phyloP scores from a whole-genome alignment of 2,797 vertebrate genomes.

The Scolopax bukidnonensis region DNA sequence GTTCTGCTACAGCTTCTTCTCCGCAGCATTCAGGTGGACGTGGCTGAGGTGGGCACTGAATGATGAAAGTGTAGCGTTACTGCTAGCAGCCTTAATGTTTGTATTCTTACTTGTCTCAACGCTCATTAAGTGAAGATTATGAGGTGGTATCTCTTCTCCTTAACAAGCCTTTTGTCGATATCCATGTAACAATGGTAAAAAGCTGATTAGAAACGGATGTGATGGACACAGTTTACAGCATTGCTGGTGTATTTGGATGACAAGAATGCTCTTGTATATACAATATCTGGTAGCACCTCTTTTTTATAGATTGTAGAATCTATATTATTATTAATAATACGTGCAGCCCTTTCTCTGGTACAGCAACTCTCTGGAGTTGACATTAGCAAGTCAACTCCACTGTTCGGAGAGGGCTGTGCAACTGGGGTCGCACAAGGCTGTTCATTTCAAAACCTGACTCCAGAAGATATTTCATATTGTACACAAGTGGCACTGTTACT shows the following conservation, averaged over 20 bases:
- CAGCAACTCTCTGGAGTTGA: background rate
- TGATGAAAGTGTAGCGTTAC: background rate
- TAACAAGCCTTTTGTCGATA: background rate
- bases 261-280: background rate
- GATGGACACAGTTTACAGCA: background rate
- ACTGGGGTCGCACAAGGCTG: background rate
- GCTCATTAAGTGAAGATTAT: conserved; percentile 8
- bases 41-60: conserved; percentile 27
- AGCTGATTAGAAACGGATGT: background rate
- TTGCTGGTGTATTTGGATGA: background rate
- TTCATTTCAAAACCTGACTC: conserved; percentile 11
- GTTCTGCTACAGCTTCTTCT: conserved; percentile 46
- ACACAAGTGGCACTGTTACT: conserved; percentile 15
- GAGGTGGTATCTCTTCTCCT: background rate
- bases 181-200: background rate
- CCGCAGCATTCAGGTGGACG: background rate
- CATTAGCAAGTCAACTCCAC: background rate
- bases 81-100: conserved; percentile 38
- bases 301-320: background rate
- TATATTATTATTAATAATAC: background rate
- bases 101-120: background rate
- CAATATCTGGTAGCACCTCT: background rate
- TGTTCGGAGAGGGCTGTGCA: background rate
- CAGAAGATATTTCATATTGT: background rate
- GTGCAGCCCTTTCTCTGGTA: background rate